These are phyloP conservation scores for Chrysotoxum bicinctum DNA, from an alignment of 2,888 invertebrate species.

Conservation along the genomic window DNA sequence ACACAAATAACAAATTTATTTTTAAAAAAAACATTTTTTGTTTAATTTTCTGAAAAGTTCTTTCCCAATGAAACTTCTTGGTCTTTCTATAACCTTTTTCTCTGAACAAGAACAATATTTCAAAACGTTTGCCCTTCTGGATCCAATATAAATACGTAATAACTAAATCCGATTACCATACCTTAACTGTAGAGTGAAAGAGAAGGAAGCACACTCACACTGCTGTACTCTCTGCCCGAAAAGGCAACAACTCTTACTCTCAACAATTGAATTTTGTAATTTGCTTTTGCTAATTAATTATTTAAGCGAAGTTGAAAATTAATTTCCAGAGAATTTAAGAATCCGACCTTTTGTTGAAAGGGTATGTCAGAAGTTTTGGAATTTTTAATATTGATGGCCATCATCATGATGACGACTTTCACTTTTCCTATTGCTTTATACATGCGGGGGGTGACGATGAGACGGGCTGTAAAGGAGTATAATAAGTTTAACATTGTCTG, in stretches of 20 bases:
- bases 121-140: constrained; percentile 52
- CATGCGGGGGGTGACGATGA: not conserved
- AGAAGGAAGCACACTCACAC: not conserved
- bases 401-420: constrained; percentile 41
- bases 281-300: constrained; percentile 81
- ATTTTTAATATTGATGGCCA: constrained; percentile 66
- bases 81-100: not conserved
- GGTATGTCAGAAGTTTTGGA: constrained; percentile 67
- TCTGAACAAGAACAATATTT: constrained; percentile 23
- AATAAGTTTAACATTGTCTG: constrained; percentile 38
- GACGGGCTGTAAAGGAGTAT: not conserved
- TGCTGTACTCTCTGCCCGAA: not conserved
- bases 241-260: constrained; percentile 74
- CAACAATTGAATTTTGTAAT: constrained; percentile 81
- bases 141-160: constrained; percentile 59
- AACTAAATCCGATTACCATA: constrained; percentile 69
- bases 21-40: too few relatives aligned
- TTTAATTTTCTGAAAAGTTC: not conserved
- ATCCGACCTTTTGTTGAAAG: constrained; percentile 65
- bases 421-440: constrained; percentile 12
- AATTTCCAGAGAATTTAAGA: constrained; percentile 78
- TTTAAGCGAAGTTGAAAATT: constrained; percentile 82
- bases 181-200: not conserved
- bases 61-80: not conserved
- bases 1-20: too few relatives aligned